These are phyloP conservation scores for Spongilla lacustris DNA, from an alignment of 37 sponge, comb jelly and placozoan species.

Conservation along the genomic window DNA sequence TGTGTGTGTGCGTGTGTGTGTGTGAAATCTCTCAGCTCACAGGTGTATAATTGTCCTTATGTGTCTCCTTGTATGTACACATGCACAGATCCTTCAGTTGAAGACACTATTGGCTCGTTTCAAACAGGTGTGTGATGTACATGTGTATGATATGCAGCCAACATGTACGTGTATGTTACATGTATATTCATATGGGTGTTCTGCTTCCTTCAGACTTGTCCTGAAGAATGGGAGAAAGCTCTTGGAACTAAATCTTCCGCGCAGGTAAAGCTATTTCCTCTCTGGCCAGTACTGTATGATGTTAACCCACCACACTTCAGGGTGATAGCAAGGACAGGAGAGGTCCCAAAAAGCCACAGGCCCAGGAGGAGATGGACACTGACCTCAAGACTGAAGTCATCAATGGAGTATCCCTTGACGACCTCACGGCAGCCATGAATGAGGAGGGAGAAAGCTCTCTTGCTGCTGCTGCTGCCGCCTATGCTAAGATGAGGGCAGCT, in stretches of 20 bases:
- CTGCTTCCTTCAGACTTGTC: constrained; percentile 37
- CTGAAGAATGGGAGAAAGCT: constrained; percentile 70
- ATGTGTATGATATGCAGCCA: no score
- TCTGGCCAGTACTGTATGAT: neutral
- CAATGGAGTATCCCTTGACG: constrained; percentile 50
- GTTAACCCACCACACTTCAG: neutral
- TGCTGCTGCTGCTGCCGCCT: constrained; percentile 72
- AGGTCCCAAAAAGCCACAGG: constrained; percentile 1
- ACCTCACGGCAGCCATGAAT: neutral
- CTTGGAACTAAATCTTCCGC: constrained; percentile 21
- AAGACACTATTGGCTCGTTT: constrained; percentile 66
- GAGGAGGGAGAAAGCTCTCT: constrained; percentile 11
- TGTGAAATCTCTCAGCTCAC: no score
- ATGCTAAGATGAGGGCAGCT: constrained; percentile 49
- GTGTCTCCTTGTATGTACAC: neutral
- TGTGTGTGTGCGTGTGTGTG: no score
- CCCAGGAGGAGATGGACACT: neutral
- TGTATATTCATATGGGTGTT: no score
- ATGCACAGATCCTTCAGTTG: constrained; percentile 48
- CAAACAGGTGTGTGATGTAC: constrained; percentile 52
- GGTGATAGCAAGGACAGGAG: constrained; percentile 5
- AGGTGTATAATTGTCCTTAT: no score
- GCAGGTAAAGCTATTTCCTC: neutral
- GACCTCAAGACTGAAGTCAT: constrained; percentile 34
- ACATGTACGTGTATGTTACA: no score